Conservation (phyloP, 2,113 vertebrate genomes). For the Lipotes vexillifer region DNA sequence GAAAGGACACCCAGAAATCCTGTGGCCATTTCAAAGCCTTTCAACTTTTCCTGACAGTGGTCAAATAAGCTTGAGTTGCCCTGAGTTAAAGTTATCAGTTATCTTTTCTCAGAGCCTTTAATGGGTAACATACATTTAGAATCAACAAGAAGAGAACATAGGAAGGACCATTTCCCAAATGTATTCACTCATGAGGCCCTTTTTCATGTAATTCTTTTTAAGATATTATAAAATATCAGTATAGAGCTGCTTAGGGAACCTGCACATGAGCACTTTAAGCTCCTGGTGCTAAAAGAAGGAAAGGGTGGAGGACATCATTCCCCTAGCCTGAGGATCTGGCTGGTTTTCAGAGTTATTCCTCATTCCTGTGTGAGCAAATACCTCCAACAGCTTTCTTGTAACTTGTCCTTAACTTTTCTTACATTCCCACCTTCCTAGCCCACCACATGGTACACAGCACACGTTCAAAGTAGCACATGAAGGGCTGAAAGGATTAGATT, state of each 20-base stretch:
- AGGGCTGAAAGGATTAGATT: background rate
- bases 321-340: background rate
- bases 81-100: background rate
- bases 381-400: background rate
- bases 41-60: background rate
- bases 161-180: background rate
- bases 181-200: background rate
- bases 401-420: background rate
- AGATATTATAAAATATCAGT: background rate
- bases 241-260: background rate
- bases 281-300: background rate
- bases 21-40: background rate
- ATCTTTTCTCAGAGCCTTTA: background rate
- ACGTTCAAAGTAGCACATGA: background rate
- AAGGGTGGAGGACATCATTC: background rate
- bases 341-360: background rate
- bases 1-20: background rate
- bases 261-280: background rate
- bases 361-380: background rate
- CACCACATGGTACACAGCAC: background rate
- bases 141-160: background rate
- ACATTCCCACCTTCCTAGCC: too few species aligned
- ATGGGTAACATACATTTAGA: background rate
- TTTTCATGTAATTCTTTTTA: background rate
- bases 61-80: background rate